Base-by-base conservation (phyloP, 2,888 invertebrate species). In the Drosophila tanythrix region DNA sequence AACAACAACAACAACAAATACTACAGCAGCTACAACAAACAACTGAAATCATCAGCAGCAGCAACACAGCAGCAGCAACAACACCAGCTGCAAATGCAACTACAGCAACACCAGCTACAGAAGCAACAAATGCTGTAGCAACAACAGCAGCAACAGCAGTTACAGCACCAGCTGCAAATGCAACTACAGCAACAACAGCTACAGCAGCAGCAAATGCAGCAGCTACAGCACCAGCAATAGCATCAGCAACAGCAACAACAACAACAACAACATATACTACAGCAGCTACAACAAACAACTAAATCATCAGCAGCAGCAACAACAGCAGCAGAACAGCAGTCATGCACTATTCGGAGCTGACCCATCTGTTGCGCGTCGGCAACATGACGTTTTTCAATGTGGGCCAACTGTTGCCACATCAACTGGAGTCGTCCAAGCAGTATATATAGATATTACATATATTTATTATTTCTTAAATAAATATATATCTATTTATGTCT, bases 391-490 rank as follows among this genome's bases (percentile, higher is more conserved):
- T n/a, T n/a, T n/a, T n/a, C n/a, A n/a, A n/a, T n/a, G n/a, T n/a
- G n/a, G n/a, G n/a, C n/a, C n/a, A n/a, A n/a, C n/a, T n/a, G n/a
- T n/a, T n/a, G n/a, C n/a, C n/a, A n/a, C n/a, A n/a, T n/a, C n/a
- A n/a, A n/a, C n/a, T n/a, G n/a, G n/a, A n/a, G n/a, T n/a, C n/a
- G n/a, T n/a, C n/a, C n/a, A n/a, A n/a, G 82, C 69, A 87, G 70
- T 76, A 68, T 70, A 63, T 70, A 46, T 70, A 70, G 21, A 21
- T 72, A 51, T 69, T 69, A 59, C 40, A 69, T 68, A 67, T 73
- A 69, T 76, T 53, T 74, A 74, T 79, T 70, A 70, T 65, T 67
- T 50, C 48, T 46, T 59, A 69, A 66, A 48, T 58, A 66, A 36
- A 52, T 46, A 51, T 21, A 35, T 48, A 55, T 53, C 35, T 53